phyloP scores from a whole-genome alignment of 2,888 invertebrate species.

The Epinotia ramella region DNA sequence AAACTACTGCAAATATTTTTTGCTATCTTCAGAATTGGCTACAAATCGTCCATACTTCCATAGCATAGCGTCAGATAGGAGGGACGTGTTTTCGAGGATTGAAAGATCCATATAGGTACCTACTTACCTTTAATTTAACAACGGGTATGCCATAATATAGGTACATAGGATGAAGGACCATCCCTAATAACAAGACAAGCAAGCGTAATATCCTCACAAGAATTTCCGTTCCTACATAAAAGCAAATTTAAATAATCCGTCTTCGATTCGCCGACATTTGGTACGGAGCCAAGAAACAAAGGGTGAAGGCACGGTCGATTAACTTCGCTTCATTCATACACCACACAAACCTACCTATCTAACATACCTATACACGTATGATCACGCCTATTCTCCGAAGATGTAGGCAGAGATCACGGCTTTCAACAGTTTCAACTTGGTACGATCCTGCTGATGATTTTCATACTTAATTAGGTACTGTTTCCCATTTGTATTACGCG shows the following conservation, averaged over 20 bases:
- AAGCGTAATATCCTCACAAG: not conserved
- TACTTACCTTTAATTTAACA: not conserved
- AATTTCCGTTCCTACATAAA: conserved; percentile 6
- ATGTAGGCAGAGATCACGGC: not conserved
- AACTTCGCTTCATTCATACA: conserved; percentile 16
- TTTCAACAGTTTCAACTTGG: too few species aligned
- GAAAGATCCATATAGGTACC: too few species aligned
- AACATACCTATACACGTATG: not conserved
- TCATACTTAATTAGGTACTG: too few species aligned
- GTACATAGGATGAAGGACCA: not conserved
- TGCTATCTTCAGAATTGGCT: not conserved
- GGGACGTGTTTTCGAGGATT: not conserved
- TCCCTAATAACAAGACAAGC: not conserved
- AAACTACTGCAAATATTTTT: too few species aligned
- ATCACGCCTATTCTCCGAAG: not conserved
- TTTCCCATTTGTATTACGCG: too few species aligned
- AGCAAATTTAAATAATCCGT: conserved; percentile 10
- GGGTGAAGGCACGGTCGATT: conserved; percentile 30
- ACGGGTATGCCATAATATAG: not conserved
- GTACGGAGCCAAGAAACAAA: conserved; percentile 32
- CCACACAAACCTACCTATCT: not conserved
- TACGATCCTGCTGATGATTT: too few species aligned
- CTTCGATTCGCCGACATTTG: conserved; percentile 14
- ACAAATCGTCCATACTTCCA: not conserved
- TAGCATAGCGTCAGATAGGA: too few species aligned